Conservation (phyloP, 2,797 vertebrate genomes). For the Sebastiscus tertius region DNA sequence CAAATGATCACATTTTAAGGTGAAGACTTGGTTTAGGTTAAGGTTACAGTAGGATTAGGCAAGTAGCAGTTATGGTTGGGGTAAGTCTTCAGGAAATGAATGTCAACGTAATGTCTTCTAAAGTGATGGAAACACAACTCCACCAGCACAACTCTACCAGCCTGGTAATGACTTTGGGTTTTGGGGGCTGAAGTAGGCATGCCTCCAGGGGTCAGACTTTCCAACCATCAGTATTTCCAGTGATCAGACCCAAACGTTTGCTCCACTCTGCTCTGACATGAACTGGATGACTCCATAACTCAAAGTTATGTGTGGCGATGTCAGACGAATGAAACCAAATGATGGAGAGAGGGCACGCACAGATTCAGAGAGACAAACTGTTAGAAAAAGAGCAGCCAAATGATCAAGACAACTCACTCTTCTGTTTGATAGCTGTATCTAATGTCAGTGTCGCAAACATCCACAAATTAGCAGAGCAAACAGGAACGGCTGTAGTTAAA, state of each 20-base stretch:
- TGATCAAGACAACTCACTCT: not conserved
- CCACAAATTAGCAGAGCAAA: too few species aligned
- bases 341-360: not conserved
- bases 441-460: not conserved
- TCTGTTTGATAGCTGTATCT: not conserved
- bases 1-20: not conserved
- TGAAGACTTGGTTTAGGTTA: not conserved
- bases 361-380: not conserved
- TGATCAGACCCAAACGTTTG: conserved; percentile 1
- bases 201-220: conserved; percentile 24
- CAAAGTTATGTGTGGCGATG: not conserved
- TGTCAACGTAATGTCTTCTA: not conserved
- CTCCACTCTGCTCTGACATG: not conserved
- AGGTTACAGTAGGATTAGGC: not conserved
- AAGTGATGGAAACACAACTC: not conserved
- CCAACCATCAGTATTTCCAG: conserved; percentile 32
- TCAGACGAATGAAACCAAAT: not conserved
- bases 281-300: conserved; percentile 6
- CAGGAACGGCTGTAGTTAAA: not conserved
- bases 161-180: too few species aligned
- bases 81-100: not conserved
- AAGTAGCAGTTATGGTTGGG: not conserved
- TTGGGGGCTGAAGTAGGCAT: not conserved
- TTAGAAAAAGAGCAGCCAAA: too few species aligned
- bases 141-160: too few species aligned